Percentiles rank a stretch among this genome's conserved stretches.
phyloP scores from a whole-genome alignment of 2,888 invertebrate genomes.

The Julus scanicus region DNA sequence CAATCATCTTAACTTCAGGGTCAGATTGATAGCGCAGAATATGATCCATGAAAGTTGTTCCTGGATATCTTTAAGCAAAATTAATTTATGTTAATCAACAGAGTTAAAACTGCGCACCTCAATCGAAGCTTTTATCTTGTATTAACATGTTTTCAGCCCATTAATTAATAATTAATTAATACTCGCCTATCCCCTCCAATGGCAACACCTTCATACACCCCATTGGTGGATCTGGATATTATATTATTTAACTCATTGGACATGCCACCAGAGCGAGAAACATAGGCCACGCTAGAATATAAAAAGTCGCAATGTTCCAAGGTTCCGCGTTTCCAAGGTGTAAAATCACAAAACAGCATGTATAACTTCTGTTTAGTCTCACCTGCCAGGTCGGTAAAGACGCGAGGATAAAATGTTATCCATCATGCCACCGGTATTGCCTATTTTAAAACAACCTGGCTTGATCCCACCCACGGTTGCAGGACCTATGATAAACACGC shows the following conservation, averaged over 20 bases:
- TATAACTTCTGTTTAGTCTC: conserved; percentile 44
- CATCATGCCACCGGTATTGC: conserved; percentile 99
- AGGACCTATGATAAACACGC: conserved; percentile 89
- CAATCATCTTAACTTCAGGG: conserved; percentile 87
- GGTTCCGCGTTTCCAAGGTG: neutral
- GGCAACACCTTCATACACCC: conserved; percentile 97
- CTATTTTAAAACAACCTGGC: conserved; percentile 99
- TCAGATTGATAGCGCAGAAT: conserved; percentile 81
- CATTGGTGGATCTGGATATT: conserved; percentile 94
- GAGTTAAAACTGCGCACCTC: no score
- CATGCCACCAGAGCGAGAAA: conserved; percentile 99
- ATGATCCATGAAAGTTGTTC: conserved; percentile 98
- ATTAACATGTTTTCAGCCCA: no score
- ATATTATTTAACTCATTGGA: conserved; percentile 99
- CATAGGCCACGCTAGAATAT: conserved; percentile 89
- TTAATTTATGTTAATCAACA: conserved; percentile 14
- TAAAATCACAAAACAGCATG: neutral
- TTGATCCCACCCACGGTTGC: conserved; percentile 98
- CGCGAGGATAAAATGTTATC: conserved; percentile 98
- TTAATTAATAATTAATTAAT: no score
- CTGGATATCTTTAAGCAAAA: conserved; percentile 81
- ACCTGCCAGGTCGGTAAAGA: conserved; percentile 89
- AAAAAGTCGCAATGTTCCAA: conserved; percentile 14
- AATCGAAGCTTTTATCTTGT: no score
- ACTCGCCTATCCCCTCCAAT: conserved; percentile 87